Base-by-base conservation (phyloP, 2,113 vertebrate genomes). In the Amphilophus citrinellus region DNA sequence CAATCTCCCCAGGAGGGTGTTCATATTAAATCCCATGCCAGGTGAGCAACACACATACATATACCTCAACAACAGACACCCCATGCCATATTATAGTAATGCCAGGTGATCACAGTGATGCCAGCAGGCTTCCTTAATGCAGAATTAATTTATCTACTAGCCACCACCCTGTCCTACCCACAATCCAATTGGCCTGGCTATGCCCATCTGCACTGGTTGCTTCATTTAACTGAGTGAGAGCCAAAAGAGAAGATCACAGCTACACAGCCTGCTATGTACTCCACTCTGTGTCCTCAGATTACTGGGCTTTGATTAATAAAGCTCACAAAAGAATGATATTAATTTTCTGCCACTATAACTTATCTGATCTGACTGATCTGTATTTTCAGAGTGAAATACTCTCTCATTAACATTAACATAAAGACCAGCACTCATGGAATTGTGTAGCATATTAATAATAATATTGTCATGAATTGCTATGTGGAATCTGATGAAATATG, bases 111-210 rank as follows among this genome's bases (percentile, higher is more conserved):
- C 68, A 2, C 8, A 59, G 63, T 44, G 79, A 87, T 75, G 75
- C 85, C 91, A 77, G 86, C 66, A 47, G 87, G 87, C 42, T 81
- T 86, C 82, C 58, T 82, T 91, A 92, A 94, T 92, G 85, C 92
- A 68, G 35, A 93, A 90, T 94, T 93, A 91, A 94, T 93, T 93
- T 73, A 86, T 42, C 56, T 65, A 78, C 78, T 85, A 80, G 71
- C 77, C 66, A 76, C 71, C 59, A 47, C 65, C 77, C 83, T 50
- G 18, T 81, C 17, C 73, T 87, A 79, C 88, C 86, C 82, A 90
- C 39, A 86, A 88, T 83, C 77, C 90, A 78, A 82, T 84, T 87
- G 89, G 63, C 63, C 61, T 59, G 76, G 77, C 78, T 59, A 42
- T 7, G n/a, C 27, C 82, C 83, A 84, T 73, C 76, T 85, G 79